Base-by-base conservation (phyloP, 2,888 invertebrate genomes). In the Eristalinus sepulchralis region DNA sequence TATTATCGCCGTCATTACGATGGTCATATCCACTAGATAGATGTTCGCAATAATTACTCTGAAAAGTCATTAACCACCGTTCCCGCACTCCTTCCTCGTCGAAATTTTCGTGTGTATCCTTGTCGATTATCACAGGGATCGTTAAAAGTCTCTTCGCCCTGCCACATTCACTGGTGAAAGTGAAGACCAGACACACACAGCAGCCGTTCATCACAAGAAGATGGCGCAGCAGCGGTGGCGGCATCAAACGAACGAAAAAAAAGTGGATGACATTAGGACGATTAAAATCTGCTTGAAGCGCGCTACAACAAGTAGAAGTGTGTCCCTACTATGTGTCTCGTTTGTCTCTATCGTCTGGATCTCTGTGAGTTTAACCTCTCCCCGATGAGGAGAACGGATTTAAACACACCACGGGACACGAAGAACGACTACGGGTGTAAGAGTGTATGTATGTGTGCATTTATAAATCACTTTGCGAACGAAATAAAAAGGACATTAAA, bases 401-500 rank as follows among this genome's bases (percentile, higher is more conserved):
- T 8, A 47, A 47, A 17, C 47, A 17, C 47, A 36, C 36, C 20
- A 27, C 47, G 9, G 34, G 31, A 39, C 39, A 39, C 13, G 39
- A 13, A 13, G 13, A 13, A 13, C 13, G 39, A 2, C 3, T 39
- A 2, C 3, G n/a, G 31, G 33, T 9, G 47, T n/a, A n/a, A n/a
- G n/a, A n/a, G n/a, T n/a, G 10, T 10, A 20, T 60, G 20, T 22
- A 39, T 67, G 47, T 55, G 62, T 22, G 34, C 68, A 68, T 78
- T 83, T 83, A 83, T 83, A 86, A 86, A 86, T 86, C 86, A 86
- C 86, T 86, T 83, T 82, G 75, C 53, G 57, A 86, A 62, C 73
- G 75, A 87, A 87, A 83, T 83, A 87, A 83, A 87, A 87, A 53
- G 76, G 83, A 87, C 87, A 83, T 87, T 87, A 87, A 87, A 71